Evolutionary conservation across 2,113 vertebrate genomes (phyloP).

Genomic region (Hepsetus odoe): DNA sequence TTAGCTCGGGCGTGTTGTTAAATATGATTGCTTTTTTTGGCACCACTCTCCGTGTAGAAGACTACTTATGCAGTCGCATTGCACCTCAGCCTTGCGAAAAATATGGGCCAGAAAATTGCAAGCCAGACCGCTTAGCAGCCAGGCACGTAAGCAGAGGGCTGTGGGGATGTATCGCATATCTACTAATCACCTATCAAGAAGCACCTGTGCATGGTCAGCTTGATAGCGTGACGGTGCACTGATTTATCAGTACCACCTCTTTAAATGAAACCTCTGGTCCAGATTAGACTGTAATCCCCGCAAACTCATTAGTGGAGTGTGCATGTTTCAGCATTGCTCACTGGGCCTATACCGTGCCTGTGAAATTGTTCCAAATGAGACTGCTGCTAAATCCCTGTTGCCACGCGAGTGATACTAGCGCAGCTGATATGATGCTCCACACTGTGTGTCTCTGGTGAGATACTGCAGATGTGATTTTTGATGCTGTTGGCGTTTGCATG

Average conservation of each 20-base stretch:
- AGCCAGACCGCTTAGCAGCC: background rate
- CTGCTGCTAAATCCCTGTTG: slow-evolving; percentile 9
- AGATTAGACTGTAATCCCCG: slow-evolving; percentile 28
- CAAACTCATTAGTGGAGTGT: slow-evolving; percentile 24
- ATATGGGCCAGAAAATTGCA: background rate
- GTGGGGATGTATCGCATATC: background rate
- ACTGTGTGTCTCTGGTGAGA: slow-evolving; percentile 7
- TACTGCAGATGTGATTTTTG: slow-evolving; percentile 9
- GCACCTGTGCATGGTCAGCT: background rate
- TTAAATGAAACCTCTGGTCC: slow-evolving; percentile 41
- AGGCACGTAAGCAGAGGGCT: background rate
- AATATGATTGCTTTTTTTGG: slow-evolving; percentile 7
- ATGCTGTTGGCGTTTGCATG: background rate
- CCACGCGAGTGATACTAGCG: background rate
- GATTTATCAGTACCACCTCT: background rate
- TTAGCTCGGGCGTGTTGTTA: background rate
- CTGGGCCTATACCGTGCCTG: background rate
- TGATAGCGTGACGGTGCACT: background rate
- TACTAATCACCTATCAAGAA: slow-evolving; percentile 10
- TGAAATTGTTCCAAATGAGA: slow-evolving; percentile 9
- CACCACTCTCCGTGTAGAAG: background rate
- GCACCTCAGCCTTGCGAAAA: background rate
- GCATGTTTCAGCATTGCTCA: slow-evolving; percentile 4
- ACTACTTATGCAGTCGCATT: background rate
- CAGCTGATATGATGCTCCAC: background rate